Evolutionary conservation across 2,888 invertebrate species (phyloP).

Genomic region (Leucophenga montana): DNA sequence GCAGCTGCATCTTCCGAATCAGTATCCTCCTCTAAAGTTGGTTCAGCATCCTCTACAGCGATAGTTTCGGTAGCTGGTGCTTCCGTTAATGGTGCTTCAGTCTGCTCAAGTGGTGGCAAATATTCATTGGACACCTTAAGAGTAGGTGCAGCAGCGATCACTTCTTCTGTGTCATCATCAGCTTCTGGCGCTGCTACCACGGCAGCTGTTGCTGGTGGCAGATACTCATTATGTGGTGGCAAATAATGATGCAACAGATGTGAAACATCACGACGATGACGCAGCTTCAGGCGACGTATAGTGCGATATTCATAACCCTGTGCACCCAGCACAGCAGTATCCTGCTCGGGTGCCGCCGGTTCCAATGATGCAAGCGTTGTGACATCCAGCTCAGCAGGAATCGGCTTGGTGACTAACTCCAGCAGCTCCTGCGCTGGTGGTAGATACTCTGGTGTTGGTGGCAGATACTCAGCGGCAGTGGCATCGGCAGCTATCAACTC

Average conservation of each 20-base stretch:
- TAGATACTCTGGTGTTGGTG: conserved; percentile 42
- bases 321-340: conserved; percentile 43
- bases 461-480: conserved; percentile 48
- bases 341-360: conserved; percentile 14
- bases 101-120: conserved; percentile 52
- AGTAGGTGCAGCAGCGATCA: conserved; percentile 47
- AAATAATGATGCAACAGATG: conserved; percentile 56
- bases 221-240: conserved; percentile 54
- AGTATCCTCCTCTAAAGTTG: conserved; percentile 33
- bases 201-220: conserved; percentile 48
- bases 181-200: not conserved
- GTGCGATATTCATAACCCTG: conserved; percentile 61
- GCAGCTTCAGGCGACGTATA: conserved; percentile 57
- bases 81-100: conserved; percentile 41
- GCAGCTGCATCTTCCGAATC: conserved; percentile 16
- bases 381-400: not conserved
- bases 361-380: conserved; percentile 23
- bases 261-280: conserved; percentile 65
- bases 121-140: conserved; percentile 55
- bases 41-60: conserved; percentile 22
- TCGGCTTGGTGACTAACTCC: not conserved
- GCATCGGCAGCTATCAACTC: conserved; percentile 38
- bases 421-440: conserved; percentile 35
- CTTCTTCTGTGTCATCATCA: conserved; percentile 56
- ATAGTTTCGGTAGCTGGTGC: conserved; percentile 39